Base-by-base conservation (phyloP, 1,140 invertebrate species). In the Eueides isabella region DNA sequence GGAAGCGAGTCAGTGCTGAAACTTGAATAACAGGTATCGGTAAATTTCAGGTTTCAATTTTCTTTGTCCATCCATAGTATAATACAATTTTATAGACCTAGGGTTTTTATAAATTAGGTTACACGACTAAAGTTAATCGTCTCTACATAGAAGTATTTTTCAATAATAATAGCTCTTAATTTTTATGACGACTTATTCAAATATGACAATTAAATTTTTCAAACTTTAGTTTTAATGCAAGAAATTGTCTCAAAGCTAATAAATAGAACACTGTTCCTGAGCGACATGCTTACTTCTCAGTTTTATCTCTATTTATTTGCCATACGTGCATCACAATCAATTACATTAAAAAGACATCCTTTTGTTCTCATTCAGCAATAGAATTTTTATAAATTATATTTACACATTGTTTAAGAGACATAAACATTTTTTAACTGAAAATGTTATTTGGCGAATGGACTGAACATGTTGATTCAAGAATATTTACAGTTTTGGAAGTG, bases 21-120 rank as follows among this genome's bases (percentile, higher is more conserved):
- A 75, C 73, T 33, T 31, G 73, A 38, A 55, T 48, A 67, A 71
- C 74, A 61, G 62, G 74, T 67, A 67, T 67, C 35, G 11, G 61
- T 30, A 41, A 44, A 31, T 73, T 73, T 44, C 64, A 62, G 64
- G 33, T 73, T 67, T 35, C 1, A 35, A 72, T 28, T 30, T 67
- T 28, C 44, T 30, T 66, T 67, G 71, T 66, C 7, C 3, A 61
- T 48, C 38, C 29, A 29, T 31, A 30, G 19, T 14, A 55, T 5
- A 55, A 55, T 55, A 26, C 23, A 9, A 23, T 19, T 48, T 48
- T 48, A 48, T 19, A 48, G 41, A 48, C 16, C 41, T 19, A 48
- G n/a, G n/a, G 19, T 2, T 48, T 14, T 48, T 48, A 48, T 12
- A 48, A 48, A 7, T 19, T 44, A n/a, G n/a, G n/a, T n/a, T n/a